Evolutionary conservation across 2,797 vertebrate species (phyloP).

Genomic region (Sebastes flavidus): DNA sequence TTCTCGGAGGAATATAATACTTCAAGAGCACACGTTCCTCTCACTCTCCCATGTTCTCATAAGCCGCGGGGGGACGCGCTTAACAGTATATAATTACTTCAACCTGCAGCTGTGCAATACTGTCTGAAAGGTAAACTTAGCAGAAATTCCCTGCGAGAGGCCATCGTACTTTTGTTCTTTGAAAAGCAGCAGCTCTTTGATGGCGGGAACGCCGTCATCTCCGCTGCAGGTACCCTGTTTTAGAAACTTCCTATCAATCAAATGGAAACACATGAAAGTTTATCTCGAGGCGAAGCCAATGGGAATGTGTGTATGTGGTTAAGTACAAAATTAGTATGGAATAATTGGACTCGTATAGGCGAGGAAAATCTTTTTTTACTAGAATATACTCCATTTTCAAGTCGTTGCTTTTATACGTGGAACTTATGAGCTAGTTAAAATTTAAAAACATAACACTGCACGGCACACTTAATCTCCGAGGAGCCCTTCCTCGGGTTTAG

Average conservation of each 20-base stretch:
- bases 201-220: slow-evolving; percentile 58
- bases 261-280: slow-evolving; percentile 54
- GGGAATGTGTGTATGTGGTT: slow-evolving; percentile 41
- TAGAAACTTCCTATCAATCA: slow-evolving; percentile 67
- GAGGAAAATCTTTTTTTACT: neutral
- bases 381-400: neutral
- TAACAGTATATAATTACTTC: slow-evolving; percentile 75
- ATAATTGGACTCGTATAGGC: slow-evolving; percentile 45
- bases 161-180: slow-evolving; percentile 66
- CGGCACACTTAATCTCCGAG: neutral
- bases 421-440: neutral
- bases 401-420: neutral
- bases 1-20: slow-evolving; percentile 71
- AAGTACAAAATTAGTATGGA: slow-evolving; percentile 57
- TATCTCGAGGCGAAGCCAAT: slow-evolving; percentile 63
- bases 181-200: slow-evolving; percentile 66
- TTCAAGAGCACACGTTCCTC: slow-evolving; percentile 70
- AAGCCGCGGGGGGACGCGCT: slow-evolving; percentile 53
- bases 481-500: neutral
- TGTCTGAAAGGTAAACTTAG: slow-evolving; percentile 67
- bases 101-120: slow-evolving; percentile 56
- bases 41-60: slow-evolving; percentile 50
- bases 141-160: slow-evolving; percentile 65
- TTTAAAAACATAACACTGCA: neutral
- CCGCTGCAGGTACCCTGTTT: slow-evolving; percentile 64